phyloP scores from a whole-genome alignment of 2,888 invertebrate species.

The Sussaba pulchella region DNA sequence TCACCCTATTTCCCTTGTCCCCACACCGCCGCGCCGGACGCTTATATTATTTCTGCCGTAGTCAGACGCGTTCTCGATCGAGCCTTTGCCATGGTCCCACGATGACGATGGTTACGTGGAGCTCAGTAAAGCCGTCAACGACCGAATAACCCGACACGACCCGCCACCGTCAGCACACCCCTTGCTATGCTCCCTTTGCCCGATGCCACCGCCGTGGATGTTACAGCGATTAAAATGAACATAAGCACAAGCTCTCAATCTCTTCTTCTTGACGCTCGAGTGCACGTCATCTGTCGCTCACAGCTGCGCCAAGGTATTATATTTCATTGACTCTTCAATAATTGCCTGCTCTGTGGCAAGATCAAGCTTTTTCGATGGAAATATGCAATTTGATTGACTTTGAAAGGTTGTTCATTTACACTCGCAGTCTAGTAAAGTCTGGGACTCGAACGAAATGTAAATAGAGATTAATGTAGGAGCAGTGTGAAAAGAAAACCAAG shows the following conservation, averaged over 20 bases:
- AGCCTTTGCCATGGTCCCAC: conserved; percentile 12
- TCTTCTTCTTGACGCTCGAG: neutral
- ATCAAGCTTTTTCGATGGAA: no score
- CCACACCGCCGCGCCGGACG: neutral
- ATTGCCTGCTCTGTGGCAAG: neutral
- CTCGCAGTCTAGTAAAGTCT: no score
- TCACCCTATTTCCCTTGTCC: neutral
- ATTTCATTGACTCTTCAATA: neutral
- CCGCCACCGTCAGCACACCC: neutral
- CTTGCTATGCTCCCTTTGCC: no score
- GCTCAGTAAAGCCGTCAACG: conserved; percentile 71
- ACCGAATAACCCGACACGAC: neutral
- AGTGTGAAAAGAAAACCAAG: no score
- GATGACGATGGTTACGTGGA: conserved; percentile 67
- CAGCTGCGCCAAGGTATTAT: neutral
- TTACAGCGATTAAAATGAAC: neutral
- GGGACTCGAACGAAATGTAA: no score
- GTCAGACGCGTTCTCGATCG: neutral
- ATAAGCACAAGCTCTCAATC: conserved; percentile 2
- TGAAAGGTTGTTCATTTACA: no score
- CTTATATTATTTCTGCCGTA: neutral
- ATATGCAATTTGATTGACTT: no score
- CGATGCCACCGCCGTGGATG: neutral
- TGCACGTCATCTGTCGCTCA: neutral
- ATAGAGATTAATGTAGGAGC: no score